phyloP scores from a whole-genome alignment of 2,797 vertebrate genomes.

The Oryzias sinensis region DNA sequence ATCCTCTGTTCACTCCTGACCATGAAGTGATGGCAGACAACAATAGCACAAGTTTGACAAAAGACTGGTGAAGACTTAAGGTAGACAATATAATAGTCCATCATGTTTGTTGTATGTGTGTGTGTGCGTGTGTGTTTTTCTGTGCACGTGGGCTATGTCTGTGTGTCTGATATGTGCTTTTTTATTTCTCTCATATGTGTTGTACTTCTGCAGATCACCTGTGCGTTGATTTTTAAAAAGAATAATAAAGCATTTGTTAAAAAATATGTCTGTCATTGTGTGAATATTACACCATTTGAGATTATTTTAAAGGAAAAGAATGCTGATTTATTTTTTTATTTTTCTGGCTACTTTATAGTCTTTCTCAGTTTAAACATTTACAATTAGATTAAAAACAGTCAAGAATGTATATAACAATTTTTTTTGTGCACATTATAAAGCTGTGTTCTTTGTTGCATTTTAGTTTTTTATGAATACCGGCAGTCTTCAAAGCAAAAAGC shows the following conservation, averaged over 20 bases:
- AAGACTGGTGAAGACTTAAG: conserved; percentile 43
- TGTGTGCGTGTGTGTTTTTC: conserved; percentile 24
- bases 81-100: conserved; percentile 37
- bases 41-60: conserved; percentile 48
- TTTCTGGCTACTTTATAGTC: too few relatives aligned
- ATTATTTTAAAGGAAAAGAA: too few relatives aligned
- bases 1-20: conserved; percentile 72
- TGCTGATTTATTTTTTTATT: too few relatives aligned
- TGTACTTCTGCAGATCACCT: conserved; percentile 61
- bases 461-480: neutral
- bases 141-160: conserved; percentile 36
- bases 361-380: too few relatives aligned
- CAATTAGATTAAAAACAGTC: too few relatives aligned
- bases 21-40: conserved; percentile 46
- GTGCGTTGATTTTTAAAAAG: conserved; percentile 70
- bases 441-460: neutral
- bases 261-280: conserved; percentile 12
- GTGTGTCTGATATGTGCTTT: conserved; percentile 11
- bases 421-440: neutral
- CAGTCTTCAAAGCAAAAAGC: neutral
- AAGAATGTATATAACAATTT: too few relatives aligned
- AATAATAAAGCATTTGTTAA: conserved; percentile 72
- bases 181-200: conserved; percentile 53
- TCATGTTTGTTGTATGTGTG: conserved; percentile 20
- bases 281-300: conserved; percentile 1